Conservation (phyloP, 1,140 invertebrate species). For the Drosophila serrata region DNA sequence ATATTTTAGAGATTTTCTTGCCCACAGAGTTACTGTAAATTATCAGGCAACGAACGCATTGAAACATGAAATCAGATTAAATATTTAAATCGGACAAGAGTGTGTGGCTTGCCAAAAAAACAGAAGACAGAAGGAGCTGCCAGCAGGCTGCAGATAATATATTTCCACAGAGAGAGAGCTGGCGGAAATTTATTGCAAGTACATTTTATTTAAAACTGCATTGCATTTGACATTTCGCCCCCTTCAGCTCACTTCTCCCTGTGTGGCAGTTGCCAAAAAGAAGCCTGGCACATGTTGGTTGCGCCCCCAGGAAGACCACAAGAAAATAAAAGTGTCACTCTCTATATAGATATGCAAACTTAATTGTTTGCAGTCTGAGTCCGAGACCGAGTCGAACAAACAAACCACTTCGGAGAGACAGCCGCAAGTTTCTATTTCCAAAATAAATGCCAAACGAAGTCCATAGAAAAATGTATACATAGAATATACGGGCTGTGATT, state of each 20-base stretch:
- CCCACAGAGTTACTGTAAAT: slow-evolving; percentile 17
- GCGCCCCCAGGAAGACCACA: slow-evolving; percentile 46
- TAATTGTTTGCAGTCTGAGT: slow-evolving; percentile 66
- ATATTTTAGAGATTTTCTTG: neutral
- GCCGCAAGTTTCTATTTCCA: slow-evolving; percentile 47
- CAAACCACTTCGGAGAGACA: slow-evolving; percentile 34
- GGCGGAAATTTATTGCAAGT: slow-evolving; percentile 75
- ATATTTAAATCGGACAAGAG: slow-evolving; percentile 76
- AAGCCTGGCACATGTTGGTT: slow-evolving; percentile 19
- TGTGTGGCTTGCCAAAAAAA: slow-evolving; percentile 63
- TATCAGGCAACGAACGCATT: slow-evolving; percentile 35
- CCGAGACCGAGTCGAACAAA: slow-evolving; percentile 43
- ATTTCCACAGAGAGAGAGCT: slow-evolving; percentile 43
- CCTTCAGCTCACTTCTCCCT: slow-evolving; percentile 4
- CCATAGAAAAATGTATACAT: slow-evolving; percentile 8
- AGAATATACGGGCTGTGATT: slow-evolving; percentile 23
- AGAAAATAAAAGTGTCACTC: slow-evolving; percentile 76
- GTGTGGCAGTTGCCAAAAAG: slow-evolving; percentile 59
- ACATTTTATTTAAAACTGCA: slow-evolving; percentile 80
- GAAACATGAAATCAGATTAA: slow-evolving; percentile 81
- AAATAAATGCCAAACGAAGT: slow-evolving; percentile 34
- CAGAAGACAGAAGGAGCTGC: slow-evolving; percentile 17
- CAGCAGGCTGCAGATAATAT: slow-evolving; percentile 30
- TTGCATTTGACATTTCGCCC: slow-evolving; percentile 61
- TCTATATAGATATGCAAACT: slow-evolving; percentile 60